Percentiles rank a stretch among this genome's conserved stretches.
phyloP scores from a whole-genome alignment of 2,113 vertebrate genomes.

The Nematolebias whitei region DNA sequence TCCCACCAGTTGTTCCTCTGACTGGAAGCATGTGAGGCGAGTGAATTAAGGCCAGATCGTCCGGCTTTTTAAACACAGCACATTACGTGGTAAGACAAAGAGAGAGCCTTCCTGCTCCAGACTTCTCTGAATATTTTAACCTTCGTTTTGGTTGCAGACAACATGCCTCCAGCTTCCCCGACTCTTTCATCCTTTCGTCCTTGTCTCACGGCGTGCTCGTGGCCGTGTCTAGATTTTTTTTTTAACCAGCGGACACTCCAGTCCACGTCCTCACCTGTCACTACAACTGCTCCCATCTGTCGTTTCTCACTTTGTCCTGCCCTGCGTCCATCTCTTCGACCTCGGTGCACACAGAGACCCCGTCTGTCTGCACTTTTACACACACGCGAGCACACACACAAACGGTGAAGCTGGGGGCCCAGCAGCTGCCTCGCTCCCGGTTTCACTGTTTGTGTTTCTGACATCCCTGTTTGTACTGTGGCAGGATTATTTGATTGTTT shows the following conservation, averaged over 20 bases:
- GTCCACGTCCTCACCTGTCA: constrained; percentile 58
- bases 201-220: constrained; percentile 42
- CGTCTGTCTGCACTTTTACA: constrained; percentile 34
- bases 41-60: constrained; percentile 16
- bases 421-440: constrained; percentile 2
- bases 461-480: constrained; percentile 34
- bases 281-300: constrained; percentile 63
- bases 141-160: constrained; percentile 42
- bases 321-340: constrained; percentile 44
- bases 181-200: constrained; percentile 45
- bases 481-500: constrained; percentile 57
- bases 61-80: constrained; percentile 42
- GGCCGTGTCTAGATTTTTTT: constrained; percentile 27
- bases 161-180: constrained; percentile 30
- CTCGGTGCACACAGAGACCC: constrained; percentile 28
- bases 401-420: neutral
- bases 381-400: constrained; percentile 10
- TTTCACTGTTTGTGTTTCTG: constrained; percentile 29
- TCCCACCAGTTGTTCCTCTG: constrained; percentile 12
- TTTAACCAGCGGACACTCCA: constrained; percentile 42
- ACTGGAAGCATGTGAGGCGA: constrained; percentile 32
- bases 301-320: constrained; percentile 46
- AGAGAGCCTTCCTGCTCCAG: constrained; percentile 29
- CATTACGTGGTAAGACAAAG: constrained; percentile 27
- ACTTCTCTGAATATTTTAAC: constrained; percentile 43